phyloP scores from a whole-genome alignment of 1,140 invertebrate species.

The Sitodiplosis mosellana region DNA sequence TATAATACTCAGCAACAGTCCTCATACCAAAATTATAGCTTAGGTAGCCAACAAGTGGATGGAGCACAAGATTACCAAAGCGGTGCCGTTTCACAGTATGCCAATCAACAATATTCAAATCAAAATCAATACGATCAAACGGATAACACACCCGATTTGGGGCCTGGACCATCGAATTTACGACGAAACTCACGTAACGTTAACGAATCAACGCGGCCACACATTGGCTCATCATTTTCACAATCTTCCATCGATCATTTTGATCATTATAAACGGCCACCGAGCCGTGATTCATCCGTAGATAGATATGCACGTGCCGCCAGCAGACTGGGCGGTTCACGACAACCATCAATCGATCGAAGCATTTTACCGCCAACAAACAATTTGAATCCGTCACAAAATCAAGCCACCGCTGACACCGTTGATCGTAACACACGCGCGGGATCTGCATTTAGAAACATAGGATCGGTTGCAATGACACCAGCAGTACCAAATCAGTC shows the following conservation, averaged over 20 bases:
- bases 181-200: slow-evolving; percentile 28
- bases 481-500: slow-evolving; percentile 11
- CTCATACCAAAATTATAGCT: slow-evolving; percentile 4
- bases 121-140: neutral
- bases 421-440: slow-evolving; percentile 30
- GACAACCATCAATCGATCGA: slow-evolving; percentile 58
- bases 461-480: slow-evolving; percentile 26
- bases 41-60: slow-evolving; percentile 5
- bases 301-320: slow-evolving; percentile 55
- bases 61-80: too few species aligned
- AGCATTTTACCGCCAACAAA: slow-evolving; percentile 17
- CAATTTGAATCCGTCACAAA: slow-evolving; percentile 17
- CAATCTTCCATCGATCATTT: slow-evolving; percentile 50
- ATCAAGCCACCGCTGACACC: slow-evolving; percentile 22
- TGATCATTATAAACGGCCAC: slow-evolving; percentile 84
- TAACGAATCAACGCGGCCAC: slow-evolving; percentile 28
- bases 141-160: neutral
- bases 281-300: slow-evolving; percentile 70
- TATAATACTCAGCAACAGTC: slow-evolving; percentile 3
- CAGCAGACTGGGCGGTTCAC: slow-evolving; percentile 36
- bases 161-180: neutral
- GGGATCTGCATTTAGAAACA: slow-evolving; percentile 31
- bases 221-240: slow-evolving; percentile 26
- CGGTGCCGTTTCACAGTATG: too few species aligned
- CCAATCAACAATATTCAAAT: neutral